Evolutionary conservation across 2,888 invertebrate species (phyloP).

Genomic region (Zhuqinia jingwanae): DNA sequence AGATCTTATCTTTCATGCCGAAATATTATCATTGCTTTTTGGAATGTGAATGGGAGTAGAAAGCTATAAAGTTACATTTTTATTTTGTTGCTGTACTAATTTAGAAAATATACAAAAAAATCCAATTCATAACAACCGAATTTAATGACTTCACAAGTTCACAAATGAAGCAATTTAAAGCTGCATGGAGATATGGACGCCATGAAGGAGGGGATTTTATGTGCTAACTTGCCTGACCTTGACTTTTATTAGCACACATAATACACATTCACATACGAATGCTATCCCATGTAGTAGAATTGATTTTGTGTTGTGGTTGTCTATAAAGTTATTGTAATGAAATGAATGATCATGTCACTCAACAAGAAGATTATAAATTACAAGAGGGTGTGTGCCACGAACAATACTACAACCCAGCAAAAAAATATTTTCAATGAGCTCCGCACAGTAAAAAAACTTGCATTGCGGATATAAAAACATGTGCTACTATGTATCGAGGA

Average conservation of each 20-base stretch:
- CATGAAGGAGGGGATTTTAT: no score
- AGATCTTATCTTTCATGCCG: no score
- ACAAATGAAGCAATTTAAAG: no score
- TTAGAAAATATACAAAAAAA: not conserved
- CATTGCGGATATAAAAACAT: no score
- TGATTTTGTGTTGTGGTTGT: not conserved
- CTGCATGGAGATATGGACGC: no score
- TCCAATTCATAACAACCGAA: not conserved
- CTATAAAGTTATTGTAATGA: conserved; percentile 1
- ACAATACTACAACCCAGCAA: not conserved
- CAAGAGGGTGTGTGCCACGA: conserved; percentile 7
- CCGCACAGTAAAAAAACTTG: no score
- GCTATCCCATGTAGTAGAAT: not conserved
- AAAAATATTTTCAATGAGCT: not conserved
- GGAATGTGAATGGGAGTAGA: no score
- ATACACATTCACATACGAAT: not conserved
- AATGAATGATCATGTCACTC: conserved; percentile 7
- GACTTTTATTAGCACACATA: conserved; percentile 24
- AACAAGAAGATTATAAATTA: conserved; percentile 25
- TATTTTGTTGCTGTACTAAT: no score
- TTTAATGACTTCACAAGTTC: no score
- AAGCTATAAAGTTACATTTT: no score
- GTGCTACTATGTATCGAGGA: no score
- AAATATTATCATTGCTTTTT: no score
- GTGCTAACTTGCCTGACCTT: conserved; percentile 16